Evolutionary conservation across 2,888 invertebrate genomes (phyloP).

Genomic region (Drosophila recens): DNA sequence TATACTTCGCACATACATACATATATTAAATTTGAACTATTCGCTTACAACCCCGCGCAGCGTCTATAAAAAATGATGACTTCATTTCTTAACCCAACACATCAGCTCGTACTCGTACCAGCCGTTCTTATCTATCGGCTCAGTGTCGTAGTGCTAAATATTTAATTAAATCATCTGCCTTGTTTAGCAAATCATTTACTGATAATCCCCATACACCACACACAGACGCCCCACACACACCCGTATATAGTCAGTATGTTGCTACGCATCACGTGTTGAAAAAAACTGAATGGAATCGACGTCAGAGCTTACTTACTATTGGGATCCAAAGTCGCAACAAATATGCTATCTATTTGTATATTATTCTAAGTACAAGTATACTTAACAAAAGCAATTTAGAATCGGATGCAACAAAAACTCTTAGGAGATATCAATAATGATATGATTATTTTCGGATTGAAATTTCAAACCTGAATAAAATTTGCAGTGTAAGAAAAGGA

Average conservation of each 20-base stretch:
- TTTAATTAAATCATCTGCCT: constrained; percentile 60
- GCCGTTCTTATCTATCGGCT: constrained; percentile 25
- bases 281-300: constrained; percentile 50
- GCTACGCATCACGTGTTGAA: constrained; percentile 51
- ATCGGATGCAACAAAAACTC: neutral
- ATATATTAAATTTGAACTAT: neutral
- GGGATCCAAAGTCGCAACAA: constrained; percentile 17
- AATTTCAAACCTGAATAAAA: no score
- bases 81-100: constrained; percentile 56
- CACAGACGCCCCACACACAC: neutral
- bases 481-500: no score
- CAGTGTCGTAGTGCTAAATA: constrained; percentile 32
- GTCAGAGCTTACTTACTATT: constrained; percentile 36
- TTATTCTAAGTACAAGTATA: neutral
- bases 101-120: constrained; percentile 14
- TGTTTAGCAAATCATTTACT: constrained; percentile 59
- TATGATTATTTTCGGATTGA: no score
- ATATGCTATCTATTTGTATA: constrained; percentile 1
- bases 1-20: neutral
- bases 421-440: neutral
- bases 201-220: constrained; percentile 45
- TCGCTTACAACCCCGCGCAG: constrained; percentile 33
- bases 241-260: constrained; percentile 10
- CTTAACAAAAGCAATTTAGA: neutral
- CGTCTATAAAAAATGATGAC: constrained; percentile 55